Evolutionary conservation across 1,140 invertebrate genomes (phyloP), one percentile per base, ranked within the genome.

Genomic region (Trichogramma pretiosum): DNA sequence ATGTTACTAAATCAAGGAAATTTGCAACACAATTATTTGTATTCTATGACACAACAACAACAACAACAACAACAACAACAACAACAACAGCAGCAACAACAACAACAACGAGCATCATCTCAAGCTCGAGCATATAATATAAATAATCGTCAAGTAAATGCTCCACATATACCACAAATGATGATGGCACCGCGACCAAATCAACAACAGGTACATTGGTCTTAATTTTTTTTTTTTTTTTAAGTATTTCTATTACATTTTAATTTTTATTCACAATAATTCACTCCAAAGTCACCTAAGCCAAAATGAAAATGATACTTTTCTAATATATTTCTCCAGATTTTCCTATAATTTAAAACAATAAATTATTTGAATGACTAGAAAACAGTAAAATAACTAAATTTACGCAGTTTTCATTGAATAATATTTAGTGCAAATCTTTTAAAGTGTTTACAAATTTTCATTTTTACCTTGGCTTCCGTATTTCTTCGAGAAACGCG

Each of bases 141-240:
- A 10, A 68, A 64, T 26, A 47, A 57, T 16, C 70, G 57, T 23
- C 66, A 61, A 28, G 63, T 54, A 14, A 44, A 61, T 23, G 56
- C 64, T 36, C 62, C 60, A n/a, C 51, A 59, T 7, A 57, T 56
- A 19, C 45, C 39, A 14, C 59, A 56, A 19, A 40, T 69, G 18
- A 61, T 68, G 52, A 61, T 68, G 53, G 53, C 58, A n/a, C 67
- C 66, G 50, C 59, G 67, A 0, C 62, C 62, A 16, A 52, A 65
- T 49, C 67, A 70, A 46, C 70, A 72, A 36, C 64, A 67, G 46
- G 60, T 51, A 51, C 30, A 51, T 35, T 46, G 43, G 43, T 23
- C 28, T n/a, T 45, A 46, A 21, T 40, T 7, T 7, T 28, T 28
- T 28, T 28, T 28, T 28, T 28, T 5, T 28, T 5, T 28, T 28